phyloP scores from a whole-genome alignment of 1,140 invertebrate species.

The Drosophila repleta region DNA sequence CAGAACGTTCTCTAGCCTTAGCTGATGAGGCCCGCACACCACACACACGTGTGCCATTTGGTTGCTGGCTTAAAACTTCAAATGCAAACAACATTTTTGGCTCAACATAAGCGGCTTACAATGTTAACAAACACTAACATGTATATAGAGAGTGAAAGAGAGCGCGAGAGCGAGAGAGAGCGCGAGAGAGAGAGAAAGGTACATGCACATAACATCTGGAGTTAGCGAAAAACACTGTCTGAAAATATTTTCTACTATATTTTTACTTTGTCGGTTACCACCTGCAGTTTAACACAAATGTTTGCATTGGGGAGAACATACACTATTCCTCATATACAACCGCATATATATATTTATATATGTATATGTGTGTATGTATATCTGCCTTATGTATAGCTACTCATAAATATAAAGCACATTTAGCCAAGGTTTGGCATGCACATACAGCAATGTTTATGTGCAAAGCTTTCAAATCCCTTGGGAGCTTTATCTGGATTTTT shows the following conservation, averaged over 20 bases:
- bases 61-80: constrained; percentile 76
- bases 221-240: constrained; percentile 8
- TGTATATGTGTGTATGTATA: too few species aligned
- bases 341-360: neutral
- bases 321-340: neutral
- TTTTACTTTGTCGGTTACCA: constrained; percentile 77
- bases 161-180: too few species aligned
- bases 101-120: constrained; percentile 76
- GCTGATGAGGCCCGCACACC: too few species aligned
- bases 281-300: constrained; percentile 74
- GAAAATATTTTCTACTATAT: constrained; percentile 28
- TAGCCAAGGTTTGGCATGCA: neutral
- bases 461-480: neutral
- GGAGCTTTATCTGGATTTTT: too few species aligned
- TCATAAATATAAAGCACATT: neutral
- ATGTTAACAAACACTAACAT: constrained; percentile 60
- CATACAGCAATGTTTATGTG: neutral
- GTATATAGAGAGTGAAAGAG: too few species aligned
- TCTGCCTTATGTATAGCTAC: neutral
- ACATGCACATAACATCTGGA: constrained; percentile 11
- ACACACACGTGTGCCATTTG: constrained; percentile 69
- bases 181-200: constrained; percentile 23
- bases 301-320: constrained; percentile 63
- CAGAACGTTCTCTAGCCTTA: too few species aligned
- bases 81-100: constrained; percentile 74